A percentile compares a stretch with the other conserved stretches of the same genome.
Evolutionary conservation across 2,888 invertebrate species (phyloP).

Genomic region (Morpho deidamia): DNA sequence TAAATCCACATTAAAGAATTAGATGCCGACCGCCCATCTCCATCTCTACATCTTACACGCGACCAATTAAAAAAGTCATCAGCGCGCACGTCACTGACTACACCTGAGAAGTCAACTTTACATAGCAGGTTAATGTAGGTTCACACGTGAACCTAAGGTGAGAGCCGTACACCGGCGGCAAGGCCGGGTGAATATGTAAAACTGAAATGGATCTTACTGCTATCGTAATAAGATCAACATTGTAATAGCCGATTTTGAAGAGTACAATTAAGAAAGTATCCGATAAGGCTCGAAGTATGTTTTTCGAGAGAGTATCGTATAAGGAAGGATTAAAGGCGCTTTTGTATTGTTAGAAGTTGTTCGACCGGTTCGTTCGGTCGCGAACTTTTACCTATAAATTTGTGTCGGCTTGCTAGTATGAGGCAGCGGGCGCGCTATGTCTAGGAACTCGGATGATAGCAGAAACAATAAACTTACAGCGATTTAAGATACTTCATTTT

Average conservation of each 20-base stretch:
- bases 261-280: conserved; percentile 77
- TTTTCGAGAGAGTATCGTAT: conserved; percentile 48
- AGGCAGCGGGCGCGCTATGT: conserved; percentile 52
- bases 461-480: conserved; percentile 30
- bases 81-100: conserved; percentile 31
- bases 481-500: neutral
- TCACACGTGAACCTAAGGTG: conserved; percentile 76
- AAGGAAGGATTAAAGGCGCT: conserved; percentile 41
- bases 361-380: conserved; percentile 70
- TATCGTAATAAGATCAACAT: conserved; percentile 60
- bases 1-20: conserved; percentile 64
- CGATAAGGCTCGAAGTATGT: conserved; percentile 48
- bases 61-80: conserved; percentile 59
- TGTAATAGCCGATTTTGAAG: conserved; percentile 49
- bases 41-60: conserved; percentile 51
- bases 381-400: conserved; percentile 80
- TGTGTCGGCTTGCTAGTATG: conserved; percentile 68
- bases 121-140: conserved; percentile 70
- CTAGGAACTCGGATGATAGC: conserved; percentile 54
- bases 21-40: conserved; percentile 61
- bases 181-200: conserved; percentile 62
- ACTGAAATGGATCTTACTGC: conserved; percentile 51
- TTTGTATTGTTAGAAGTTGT: conserved; percentile 35
- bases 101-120: conserved; percentile 60
- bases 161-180: conserved; percentile 74